A percentile compares a stretch with the other conserved stretches of the same genome.
These are phyloP conservation scores for Euplexia lucipara DNA, from an alignment of 2,888 invertebrate genomes.

Conservation along the genomic window DNA sequence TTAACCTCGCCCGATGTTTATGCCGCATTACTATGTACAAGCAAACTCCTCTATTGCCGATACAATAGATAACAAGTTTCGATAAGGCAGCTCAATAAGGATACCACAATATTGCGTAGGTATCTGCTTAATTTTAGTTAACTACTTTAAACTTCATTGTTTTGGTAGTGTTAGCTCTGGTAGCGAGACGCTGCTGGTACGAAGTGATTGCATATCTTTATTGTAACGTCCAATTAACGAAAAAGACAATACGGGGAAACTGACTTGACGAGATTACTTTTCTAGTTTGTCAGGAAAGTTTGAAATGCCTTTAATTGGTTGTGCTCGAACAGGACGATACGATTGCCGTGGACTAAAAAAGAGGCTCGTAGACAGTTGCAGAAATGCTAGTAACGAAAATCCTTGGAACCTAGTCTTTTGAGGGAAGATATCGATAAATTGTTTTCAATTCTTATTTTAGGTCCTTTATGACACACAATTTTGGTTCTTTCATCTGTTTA, in stretches of 20 bases:
- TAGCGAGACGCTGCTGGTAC: neutral
- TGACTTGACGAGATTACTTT: constrained; percentile 29
- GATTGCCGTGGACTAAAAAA: constrained; percentile 19
- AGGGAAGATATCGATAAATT: neutral
- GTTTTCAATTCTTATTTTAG: neutral
- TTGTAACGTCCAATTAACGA: constrained; percentile 28
- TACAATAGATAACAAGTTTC: constrained; percentile 63
- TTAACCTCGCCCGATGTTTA: constrained; percentile 55
- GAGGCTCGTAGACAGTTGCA: neutral
- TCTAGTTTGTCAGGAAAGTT: constrained; percentile 33
- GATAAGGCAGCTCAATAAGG: constrained; percentile 64
- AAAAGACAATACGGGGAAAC: constrained; percentile 15
- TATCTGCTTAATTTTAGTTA: constrained; percentile 62
- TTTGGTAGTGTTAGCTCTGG: constrained; percentile 10
- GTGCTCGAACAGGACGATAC: constrained; percentile 6
- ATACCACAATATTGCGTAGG: constrained; percentile 55
- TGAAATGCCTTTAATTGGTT: constrained; percentile 44
- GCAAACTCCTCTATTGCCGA: constrained; percentile 63
- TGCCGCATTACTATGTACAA: constrained; percentile 52
- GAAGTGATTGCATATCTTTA: constrained; percentile 28
- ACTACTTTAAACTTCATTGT: constrained; percentile 55
- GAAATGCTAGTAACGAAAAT: constrained; percentile 6
- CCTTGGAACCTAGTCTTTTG: neutral
- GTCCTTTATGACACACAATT: too few species aligned
- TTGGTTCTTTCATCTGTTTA: too few species aligned